Evolutionary conservation across 2,888 invertebrate species (phyloP).

Genomic region (Stratiomys singularior): DNA sequence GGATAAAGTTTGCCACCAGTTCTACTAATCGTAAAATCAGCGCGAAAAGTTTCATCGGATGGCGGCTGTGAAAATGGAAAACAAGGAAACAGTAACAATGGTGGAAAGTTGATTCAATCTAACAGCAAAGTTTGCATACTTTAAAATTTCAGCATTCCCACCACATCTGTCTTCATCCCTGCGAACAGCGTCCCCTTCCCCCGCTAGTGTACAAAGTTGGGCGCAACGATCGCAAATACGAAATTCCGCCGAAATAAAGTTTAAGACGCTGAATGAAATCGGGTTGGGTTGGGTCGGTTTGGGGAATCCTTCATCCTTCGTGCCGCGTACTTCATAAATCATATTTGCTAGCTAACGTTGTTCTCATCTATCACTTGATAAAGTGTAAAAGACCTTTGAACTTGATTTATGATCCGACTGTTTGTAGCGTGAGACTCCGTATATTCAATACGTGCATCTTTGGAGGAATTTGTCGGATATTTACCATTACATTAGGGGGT

Average conservation of each 20-base stretch:
- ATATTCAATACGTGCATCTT: conserved; percentile 40
- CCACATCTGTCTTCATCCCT: background rate
- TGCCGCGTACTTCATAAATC: conserved; percentile 40
- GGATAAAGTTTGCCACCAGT: background rate
- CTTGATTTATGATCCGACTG: conserved; percentile 44
- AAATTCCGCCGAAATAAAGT: too few species aligned
- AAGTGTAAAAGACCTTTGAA: conserved; percentile 42
- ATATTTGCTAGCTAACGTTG: conserved; percentile 34
- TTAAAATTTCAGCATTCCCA: conserved; percentile 24
- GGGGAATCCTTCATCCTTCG: background rate
- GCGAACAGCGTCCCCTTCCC: background rate
- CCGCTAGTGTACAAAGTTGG: background rate
- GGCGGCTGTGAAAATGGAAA: conserved; percentile 3
- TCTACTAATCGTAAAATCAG: background rate
- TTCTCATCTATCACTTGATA: conserved; percentile 46
- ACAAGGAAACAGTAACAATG: conserved; percentile 29
- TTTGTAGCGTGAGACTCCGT: background rate
- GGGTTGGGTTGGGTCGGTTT: too few species aligned
- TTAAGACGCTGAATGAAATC: background rate
- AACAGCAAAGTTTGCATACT: conserved; percentile 40
- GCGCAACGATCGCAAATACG: background rate
- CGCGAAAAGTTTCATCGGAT: conserved; percentile 28
- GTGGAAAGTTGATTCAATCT: conserved; percentile 38
- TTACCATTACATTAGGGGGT: conserved; percentile 14
- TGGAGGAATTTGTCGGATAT: conserved; percentile 35